Evolutionary conservation across 2,888 invertebrate genomes (phyloP).

Genomic region (Abrostola tripartita): DNA sequence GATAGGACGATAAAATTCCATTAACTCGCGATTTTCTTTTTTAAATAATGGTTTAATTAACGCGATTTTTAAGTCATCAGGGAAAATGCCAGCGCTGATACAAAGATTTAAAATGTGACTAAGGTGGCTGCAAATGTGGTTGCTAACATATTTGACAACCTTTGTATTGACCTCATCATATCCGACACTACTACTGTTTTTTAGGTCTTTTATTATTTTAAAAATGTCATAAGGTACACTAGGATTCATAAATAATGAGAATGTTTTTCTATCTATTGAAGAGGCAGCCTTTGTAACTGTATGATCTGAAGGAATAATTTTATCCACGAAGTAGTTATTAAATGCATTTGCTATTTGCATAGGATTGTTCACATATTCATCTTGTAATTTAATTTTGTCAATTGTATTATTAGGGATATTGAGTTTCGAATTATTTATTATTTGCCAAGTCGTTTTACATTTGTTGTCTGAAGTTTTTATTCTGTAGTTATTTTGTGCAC

Average conservation of each 20-base stretch:
- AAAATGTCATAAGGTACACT: conserved; percentile 9
- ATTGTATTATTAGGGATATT: conserved; percentile 6
- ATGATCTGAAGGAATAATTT: conserved; percentile 1
- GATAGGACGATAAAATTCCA: conserved; percentile 5
- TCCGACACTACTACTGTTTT: no score
- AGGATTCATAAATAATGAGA: not conserved
- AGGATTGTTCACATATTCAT: not conserved
- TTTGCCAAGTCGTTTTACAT: conserved; percentile 3
- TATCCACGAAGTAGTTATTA: not conserved
- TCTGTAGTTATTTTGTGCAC: conserved; percentile 3
- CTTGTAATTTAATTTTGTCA: not conserved
- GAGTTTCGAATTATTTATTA: conserved; percentile 7
- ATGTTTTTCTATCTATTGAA: not conserved
- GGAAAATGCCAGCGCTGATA: not conserved
- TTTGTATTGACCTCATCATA: conserved; percentile 6
- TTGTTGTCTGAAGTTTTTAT: conserved; percentile 4
- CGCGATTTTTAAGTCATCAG: conserved; percentile 7
- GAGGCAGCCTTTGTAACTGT: not conserved
- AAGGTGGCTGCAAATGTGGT: conserved; percentile 2
- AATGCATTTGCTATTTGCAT: conserved; percentile 8
- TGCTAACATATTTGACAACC: conserved; percentile 9
- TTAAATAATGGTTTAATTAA: conserved; percentile 9
- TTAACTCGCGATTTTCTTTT: conserved; percentile 5
- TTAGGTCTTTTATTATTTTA: conserved; percentile 11
- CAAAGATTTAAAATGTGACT: conserved; percentile 4